Conservation (phyloP, 35 echinoderm and acorn worm genomes). For the Ptychodera flava region DNA sequence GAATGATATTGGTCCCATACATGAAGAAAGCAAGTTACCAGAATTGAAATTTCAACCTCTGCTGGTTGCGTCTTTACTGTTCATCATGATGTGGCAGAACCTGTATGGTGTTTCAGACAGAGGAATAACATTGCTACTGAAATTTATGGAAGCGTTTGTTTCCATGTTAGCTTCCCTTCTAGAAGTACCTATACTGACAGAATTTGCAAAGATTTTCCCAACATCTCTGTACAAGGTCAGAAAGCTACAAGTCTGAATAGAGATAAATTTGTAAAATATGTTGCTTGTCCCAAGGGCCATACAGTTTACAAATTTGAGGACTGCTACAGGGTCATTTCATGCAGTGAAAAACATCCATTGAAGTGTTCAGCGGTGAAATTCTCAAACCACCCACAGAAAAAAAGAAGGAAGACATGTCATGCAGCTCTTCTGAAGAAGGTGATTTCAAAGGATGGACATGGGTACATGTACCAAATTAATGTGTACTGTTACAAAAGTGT, state of each 20-base stretch:
- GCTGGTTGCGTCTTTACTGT: background rate
- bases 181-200: background rate
- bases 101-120: background rate
- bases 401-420: background rate
- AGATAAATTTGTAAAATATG: background rate
- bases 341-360: background rate
- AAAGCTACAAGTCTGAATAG: background rate
- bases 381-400: background rate
- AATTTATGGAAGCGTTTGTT: background rate
- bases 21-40: no score
- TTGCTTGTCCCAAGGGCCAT: background rate
- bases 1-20: no score
- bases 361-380: background rate
- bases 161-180: background rate
- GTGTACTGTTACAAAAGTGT: background rate
- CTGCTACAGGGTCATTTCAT: background rate
- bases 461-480: background rate
- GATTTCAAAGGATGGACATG: background rate
- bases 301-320: background rate
- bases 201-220: background rate
- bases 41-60: no score
- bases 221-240: background rate
- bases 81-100: background rate
- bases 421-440: background rate
- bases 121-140: background rate